Evolutionary conservation across 2,797 vertebrate genomes (phyloP).

Genomic region (Loris lydekkerianus): DNA sequence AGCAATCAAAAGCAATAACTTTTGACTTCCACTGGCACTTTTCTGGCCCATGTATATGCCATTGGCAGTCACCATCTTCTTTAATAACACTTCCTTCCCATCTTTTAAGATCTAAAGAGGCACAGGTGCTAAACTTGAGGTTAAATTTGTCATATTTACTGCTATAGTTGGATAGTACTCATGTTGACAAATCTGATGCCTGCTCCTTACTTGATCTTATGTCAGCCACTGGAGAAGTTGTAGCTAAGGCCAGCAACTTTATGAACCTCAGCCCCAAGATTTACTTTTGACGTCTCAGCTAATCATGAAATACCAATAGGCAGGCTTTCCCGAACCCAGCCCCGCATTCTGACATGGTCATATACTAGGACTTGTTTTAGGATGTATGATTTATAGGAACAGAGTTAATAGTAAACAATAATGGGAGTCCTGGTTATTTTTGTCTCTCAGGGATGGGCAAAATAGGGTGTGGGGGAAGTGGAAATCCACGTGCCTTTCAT

Average conservation of each 20-base stretch:
- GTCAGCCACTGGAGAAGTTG: not conserved
- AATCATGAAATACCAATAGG: not conserved
- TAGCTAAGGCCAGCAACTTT: not conserved
- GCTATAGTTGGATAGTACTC: not conserved
- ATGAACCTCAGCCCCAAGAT: not conserved
- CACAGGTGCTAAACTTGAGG: not conserved
- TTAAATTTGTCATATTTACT: not conserved
- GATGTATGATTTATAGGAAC: not conserved
- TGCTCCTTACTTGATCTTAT: not conserved
- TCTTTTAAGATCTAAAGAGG: constrained; percentile 5
- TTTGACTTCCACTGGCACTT: not conserved
- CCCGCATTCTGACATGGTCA: not conserved
- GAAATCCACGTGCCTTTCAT: not conserved
- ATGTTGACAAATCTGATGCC: not conserved
- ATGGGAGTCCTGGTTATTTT: not conserved
- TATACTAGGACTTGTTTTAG: not conserved
- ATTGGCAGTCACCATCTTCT: not conserved
- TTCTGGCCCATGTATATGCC: not conserved
- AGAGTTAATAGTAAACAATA: not conserved
- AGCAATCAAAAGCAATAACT: not conserved
- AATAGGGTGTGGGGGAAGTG: not conserved
- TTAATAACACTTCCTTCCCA: not conserved
- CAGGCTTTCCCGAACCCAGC: not conserved
- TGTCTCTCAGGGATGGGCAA: not conserved
- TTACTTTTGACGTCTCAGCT: not conserved